Evolutionary conservation across 2,113 vertebrate species (phyloP), one percentile per base, ranked within the genome.

Genomic region (Chaetura pelagica): DNA sequence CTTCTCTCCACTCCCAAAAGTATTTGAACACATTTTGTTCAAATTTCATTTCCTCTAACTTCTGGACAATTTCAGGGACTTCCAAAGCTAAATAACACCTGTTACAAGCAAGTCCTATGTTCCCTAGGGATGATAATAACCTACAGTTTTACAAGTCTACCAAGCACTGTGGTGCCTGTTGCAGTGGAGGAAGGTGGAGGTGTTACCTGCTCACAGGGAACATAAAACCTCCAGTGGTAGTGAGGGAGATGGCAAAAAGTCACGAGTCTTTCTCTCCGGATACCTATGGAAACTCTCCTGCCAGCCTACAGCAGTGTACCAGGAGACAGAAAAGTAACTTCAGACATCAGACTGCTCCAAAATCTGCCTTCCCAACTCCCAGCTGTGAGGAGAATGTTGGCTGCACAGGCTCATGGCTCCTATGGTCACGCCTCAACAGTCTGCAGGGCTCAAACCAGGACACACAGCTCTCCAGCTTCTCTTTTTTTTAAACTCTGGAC

Each of bases 81-180:
- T 94, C 48, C 87, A 55, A 93, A 93, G 48, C 77, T 89, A 71
- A 67, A 71, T 80, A 74, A 87, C 69, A 86, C 51, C 40, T 61
- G 44, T 69, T 78, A 64, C 6, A 84, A 82, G 23, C 29, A 75
- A 79, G 57, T 85, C 23, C 10, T 21, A 3, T 57, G 52, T 87
- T 89, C 44, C 54, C 52, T 72, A 79, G 48, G 66, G 77, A 67
- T 74, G 38, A 51, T 82, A 71, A 20, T 72, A 79, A 57, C 30
- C 62, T 35, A 7, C 44, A 54, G 12, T 74, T 84, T 95, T 79
- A 74, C 54, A 84, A 89, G 27, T 42, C 61, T 89, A 38, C 48
- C 64, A 87, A 87, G 34, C 32, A 30, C 44, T 87, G 55, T 1
- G 3, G 27, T 67, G 51, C 64, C 29, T 51, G 32, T 66, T 84